phyloP scores from a whole-genome alignment of 2,797 vertebrate genomes.

The Cygnus olor region DNA sequence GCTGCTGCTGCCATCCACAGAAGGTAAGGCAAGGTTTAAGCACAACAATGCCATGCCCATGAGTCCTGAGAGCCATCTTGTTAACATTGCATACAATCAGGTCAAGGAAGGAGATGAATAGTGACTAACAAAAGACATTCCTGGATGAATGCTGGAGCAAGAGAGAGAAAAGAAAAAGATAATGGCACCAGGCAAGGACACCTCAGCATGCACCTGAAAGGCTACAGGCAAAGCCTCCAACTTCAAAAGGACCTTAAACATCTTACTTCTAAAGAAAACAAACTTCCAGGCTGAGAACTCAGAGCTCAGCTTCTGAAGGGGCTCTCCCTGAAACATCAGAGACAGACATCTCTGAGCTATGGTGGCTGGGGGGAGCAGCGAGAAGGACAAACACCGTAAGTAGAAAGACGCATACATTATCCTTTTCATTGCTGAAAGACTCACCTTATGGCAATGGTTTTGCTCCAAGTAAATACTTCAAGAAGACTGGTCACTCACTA shows the following conservation, averaged over 20 bases:
- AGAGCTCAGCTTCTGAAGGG: background rate
- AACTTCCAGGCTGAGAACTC: background rate
- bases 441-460: background rate
- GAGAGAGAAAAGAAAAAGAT: background rate
- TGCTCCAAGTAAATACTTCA: background rate
- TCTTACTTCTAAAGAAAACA: slow-evolving; percentile 5
- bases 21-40: background rate
- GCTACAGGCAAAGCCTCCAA: background rate
- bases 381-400: background rate
- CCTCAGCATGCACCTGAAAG: background rate
- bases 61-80: background rate
- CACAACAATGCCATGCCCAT: background rate
- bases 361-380: background rate
- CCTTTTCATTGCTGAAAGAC: background rate
- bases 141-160: background rate
- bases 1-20: background rate
- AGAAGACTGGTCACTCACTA: background rate
- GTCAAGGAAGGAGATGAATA: background rate
- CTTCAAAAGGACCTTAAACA: slow-evolving; percentile 27
- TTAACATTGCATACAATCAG: background rate
- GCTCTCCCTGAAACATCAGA: background rate
- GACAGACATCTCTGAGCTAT: background rate
- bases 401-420: rapidly evolving
- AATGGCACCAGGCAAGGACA: background rate
- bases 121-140: background rate